A percentile compares a stretch with the other conserved stretches of the same genome.
Conservation (phyloP, 1,140 invertebrate species). For the Drosophila tani region DNA sequence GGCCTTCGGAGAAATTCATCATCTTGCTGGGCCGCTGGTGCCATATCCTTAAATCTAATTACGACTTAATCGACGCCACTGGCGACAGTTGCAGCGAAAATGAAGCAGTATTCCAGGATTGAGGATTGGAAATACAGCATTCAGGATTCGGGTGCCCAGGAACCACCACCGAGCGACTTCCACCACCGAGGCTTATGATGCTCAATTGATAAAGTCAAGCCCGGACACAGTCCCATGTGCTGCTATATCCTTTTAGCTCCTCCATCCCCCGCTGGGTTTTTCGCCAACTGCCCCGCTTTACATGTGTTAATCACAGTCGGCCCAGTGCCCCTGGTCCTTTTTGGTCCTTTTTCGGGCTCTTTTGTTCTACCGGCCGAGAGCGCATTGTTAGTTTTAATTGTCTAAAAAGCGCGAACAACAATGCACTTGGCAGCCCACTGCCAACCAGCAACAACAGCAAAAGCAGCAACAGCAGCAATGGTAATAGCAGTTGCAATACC, state of each 20-base stretch:
- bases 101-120: conserved; percentile 31
- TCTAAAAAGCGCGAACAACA: conserved; percentile 70
- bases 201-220: conserved; percentile 83
- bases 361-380: conserved; percentile 48
- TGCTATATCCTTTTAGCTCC: conserved; percentile 40
- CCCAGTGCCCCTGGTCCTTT: conserved; percentile 52
- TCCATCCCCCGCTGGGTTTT: conserved; percentile 27
- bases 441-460: conserved; percentile 3
- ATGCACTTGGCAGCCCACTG: conserved; percentile 52
- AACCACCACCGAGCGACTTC: conserved; percentile 39
- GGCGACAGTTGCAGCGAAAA: conserved; percentile 80
- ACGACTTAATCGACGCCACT: conserved; percentile 84
- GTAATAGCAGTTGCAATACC: conserved; percentile 40
- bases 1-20: conserved; percentile 72
- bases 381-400: conserved; percentile 81
- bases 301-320: conserved; percentile 84
- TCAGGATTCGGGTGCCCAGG: background rate
- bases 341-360: conserved; percentile 24
- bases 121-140: background rate
- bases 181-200: conserved; percentile 74
- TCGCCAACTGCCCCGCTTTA: conserved; percentile 71
- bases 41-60: conserved; percentile 85
- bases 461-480: conserved; percentile 6
- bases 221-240: conserved; percentile 63
- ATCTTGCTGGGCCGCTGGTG: conserved; percentile 82